Percentiles rank a stretch among this genome's conserved stretches.
Evolutionary conservation across 2,113 vertebrate species (phyloP).

Genomic region (Nycticryphes semicollaris): DNA sequence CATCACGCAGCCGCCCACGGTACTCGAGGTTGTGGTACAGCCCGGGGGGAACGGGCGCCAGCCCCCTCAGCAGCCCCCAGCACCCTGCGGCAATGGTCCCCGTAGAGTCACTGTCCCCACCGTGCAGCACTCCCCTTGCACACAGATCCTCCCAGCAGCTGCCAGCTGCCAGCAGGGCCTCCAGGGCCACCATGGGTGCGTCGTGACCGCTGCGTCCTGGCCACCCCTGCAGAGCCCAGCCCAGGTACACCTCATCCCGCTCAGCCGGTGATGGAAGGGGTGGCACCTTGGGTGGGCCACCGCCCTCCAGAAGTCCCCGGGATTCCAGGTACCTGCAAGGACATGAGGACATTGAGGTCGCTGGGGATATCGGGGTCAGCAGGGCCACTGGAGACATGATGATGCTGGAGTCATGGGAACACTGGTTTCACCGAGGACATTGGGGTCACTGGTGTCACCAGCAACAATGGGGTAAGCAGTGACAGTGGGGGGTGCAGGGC

Average conservation of each 20-base stretch:
- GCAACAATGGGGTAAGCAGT: background rate
- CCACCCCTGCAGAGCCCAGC: slow-evolving; percentile 82
- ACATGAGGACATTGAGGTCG: background rate
- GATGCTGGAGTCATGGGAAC: background rate
- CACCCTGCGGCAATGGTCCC: background rate
- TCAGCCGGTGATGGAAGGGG: slow-evolving; percentile 67
- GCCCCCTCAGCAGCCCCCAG: background rate
- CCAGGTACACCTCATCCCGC: slow-evolving; percentile 76
- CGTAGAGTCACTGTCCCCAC: slow-evolving; percentile 15
- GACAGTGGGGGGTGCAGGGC: background rate
- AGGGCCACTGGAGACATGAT: no score
- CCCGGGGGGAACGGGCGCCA: rapidly evolving
- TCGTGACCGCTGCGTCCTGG: slow-evolving; percentile 83
- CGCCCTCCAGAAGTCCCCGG: slow-evolving; percentile 73
- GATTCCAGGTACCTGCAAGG: slow-evolving; percentile 77
- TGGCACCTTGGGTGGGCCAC: slow-evolving; percentile 70
- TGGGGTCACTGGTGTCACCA: no score
- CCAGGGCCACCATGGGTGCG: slow-evolving; percentile 85
- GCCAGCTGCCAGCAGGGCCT: slow-evolving; percentile 76
- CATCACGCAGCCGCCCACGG: rapidly evolving
- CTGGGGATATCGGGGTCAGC: background rate
- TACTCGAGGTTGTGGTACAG: background rate
- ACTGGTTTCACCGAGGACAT: no score
- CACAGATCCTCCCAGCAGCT: slow-evolving; percentile 81
- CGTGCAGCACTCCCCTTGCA: slow-evolving; percentile 52